Evolutionary conservation across 2,888 invertebrate species (phyloP), one percentile per base, ranked within the genome.

Genomic region (Euproctis similis): DNA sequence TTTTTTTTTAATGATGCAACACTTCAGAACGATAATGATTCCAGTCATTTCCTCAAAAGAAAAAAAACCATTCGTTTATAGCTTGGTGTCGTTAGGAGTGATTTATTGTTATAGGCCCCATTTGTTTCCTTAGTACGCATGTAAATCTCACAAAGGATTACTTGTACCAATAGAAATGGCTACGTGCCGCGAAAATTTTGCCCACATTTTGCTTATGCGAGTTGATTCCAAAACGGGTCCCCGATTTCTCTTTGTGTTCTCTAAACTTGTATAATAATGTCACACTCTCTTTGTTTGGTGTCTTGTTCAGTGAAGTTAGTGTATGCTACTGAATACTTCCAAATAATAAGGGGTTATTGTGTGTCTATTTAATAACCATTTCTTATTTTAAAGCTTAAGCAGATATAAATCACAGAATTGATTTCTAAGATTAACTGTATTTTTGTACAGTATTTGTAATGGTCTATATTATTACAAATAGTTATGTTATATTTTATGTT

Each of bases 51-150:
- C 53, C 56, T 60, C 60, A 57, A 56, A 54, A 59, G 53, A 50
- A 40, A 44, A 53, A n/a, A n/a, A n/a, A n/a, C n/a, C n/a, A n/a
- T 53, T 52, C 57, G 64, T 55, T 61, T 52, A 53, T 51, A n/a
- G 55, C 46, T 54, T 48, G 42, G 55, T 61, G 62, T 57, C 60
- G 62, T 58, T 60, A 56, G 43, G 37, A 35, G 49, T 63, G 54
- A 67, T 66, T 63, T 65, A 66, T 59, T 53, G 57, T 65, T 64
- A 67, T 61, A 45, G 59, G 51, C 34, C 39, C 59, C 56, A 53
- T 60, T 63, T 46, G 54, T 59, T 55, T 54, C 52, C 53, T 42
- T 51, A 42, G 42, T 47, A 46, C 47, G 46, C 48, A 46, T 52
- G 48, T 52, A 49, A 58, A 60, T 57, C 42, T 42, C 46, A 37